A percentile compares a stretch with the other conserved stretches of the same genome.
phyloP scores from a whole-genome alignment of 2,113 vertebrate species.

The Prunella himalayana region DNA sequence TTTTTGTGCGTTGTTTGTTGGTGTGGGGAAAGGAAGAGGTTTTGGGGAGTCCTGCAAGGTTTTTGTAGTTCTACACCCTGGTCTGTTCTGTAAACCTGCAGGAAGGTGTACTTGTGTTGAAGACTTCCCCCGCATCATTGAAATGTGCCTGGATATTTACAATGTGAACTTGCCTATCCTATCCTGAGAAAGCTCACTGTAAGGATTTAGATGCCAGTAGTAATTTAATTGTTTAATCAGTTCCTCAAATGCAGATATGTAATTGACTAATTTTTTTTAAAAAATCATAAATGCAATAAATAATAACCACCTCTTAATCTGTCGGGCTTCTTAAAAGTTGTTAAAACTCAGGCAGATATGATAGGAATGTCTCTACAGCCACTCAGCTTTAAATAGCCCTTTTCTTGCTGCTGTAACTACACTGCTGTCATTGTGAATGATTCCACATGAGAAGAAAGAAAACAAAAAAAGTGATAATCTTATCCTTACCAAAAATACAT shows the following conservation, averaged over 20 bases:
- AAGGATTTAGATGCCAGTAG: background rate
- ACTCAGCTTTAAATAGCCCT: background rate
- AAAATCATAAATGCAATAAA: background rate
- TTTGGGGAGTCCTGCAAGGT: background rate
- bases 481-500: background rate
- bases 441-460: background rate
- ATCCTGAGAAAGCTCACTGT: background rate
- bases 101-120: background rate
- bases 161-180: background rate
- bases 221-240: background rate
- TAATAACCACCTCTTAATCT: background rate
- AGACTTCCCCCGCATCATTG: background rate
- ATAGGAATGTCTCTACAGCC: background rate
- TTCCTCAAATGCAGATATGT: background rate
- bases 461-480: background rate
- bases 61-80: background rate
- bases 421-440: background rate
- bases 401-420: background rate
- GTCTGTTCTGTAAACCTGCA: background rate
- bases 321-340: background rate
- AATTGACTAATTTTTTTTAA: background rate
- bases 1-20: background rate
- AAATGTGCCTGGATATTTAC: background rate
- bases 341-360: background rate
- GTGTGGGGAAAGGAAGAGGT: background rate